phyloP scores from a whole-genome alignment of 2,888 invertebrate species.

The Fragum sueziense region DNA sequence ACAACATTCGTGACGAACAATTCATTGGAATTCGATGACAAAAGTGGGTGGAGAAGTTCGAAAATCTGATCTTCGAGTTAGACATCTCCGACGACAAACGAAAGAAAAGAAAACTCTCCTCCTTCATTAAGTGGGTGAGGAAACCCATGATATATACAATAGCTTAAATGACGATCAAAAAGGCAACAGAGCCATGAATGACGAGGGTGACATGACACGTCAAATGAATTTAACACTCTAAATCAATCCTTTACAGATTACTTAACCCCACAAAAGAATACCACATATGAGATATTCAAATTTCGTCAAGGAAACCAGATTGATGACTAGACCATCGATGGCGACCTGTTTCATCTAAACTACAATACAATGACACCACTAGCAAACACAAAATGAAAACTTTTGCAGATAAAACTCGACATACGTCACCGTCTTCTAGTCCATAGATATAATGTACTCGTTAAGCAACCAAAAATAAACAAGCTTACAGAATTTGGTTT shows the following conservation, averaged over 20 bases:
- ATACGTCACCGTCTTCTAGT: no score
- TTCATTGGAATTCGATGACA: neutral
- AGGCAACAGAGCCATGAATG: conserved; percentile 1
- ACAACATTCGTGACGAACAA: neutral
- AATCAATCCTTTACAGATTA: conserved; percentile 28
- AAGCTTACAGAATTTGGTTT: conserved; percentile 30
- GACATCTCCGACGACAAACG: neutral
- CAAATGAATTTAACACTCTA: conserved; percentile 27
- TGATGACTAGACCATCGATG: conserved; percentile 34
- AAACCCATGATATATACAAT: conserved; percentile 28
- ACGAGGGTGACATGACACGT: neutral
- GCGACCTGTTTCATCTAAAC: neutral
- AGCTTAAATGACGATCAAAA: conserved; percentile 24
- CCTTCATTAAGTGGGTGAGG: conserved; percentile 35
- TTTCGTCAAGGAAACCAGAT: conserved; percentile 40
- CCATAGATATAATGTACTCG: conserved; percentile 26
- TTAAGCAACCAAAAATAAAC: no score
- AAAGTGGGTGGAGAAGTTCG: conserved; percentile 16
- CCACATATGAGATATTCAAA: conserved; percentile 31
- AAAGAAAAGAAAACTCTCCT: conserved; percentile 22
- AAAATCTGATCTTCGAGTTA: neutral
- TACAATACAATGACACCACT: conserved; percentile 32
- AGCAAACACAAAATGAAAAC: conserved; percentile 26
- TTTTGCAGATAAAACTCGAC: conserved; percentile 31
- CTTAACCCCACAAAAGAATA: conserved; percentile 40